Conservation (phyloP, 2,888 invertebrate species). For the Ecdyonurus torrentis region DNA sequence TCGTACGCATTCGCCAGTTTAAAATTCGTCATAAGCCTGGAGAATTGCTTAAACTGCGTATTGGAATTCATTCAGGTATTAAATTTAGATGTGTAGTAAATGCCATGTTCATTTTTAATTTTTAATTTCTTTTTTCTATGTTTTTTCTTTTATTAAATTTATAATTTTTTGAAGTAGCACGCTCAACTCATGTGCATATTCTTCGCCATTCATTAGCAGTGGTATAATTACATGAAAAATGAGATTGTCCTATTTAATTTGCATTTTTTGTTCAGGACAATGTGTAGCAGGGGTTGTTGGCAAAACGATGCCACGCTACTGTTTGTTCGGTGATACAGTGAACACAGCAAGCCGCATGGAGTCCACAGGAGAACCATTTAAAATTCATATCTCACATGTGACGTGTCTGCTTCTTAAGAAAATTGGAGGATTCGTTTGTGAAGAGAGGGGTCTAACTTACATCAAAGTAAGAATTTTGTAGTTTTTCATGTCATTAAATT, state of each 20-base stretch:
- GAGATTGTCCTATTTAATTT: no score
- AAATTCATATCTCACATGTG: constrained; percentile 57
- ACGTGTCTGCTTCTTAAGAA: constrained; percentile 48
- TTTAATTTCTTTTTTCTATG: no score
- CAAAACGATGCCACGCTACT: constrained; percentile 67
- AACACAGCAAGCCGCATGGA: constrained; percentile 72
- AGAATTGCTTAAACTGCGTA: constrained; percentile 49
- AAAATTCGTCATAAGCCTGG: constrained; percentile 48
- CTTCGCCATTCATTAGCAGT: no score
- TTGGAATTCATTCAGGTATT: constrained; percentile 49
- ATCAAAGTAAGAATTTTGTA: constrained; percentile 40
- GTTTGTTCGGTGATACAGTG: constrained; percentile 68
- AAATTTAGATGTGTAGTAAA: not conserved
- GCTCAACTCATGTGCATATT: no score
- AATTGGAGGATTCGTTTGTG: constrained; percentile 53
- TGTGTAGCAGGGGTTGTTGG: constrained; percentile 74
- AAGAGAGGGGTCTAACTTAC: constrained; percentile 52
- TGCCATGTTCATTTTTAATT: no score
- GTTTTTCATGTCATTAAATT: not conserved
- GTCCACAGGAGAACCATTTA: constrained; percentile 53
- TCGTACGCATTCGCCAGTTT: constrained; percentile 51
- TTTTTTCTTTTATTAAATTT: no score
- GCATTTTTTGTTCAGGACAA: constrained; percentile 46
- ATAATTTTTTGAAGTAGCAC: no score
- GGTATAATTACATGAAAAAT: no score